Evolutionary conservation across 2,113 vertebrate species (phyloP), one percentile per base, ranked within the genome.

Genomic region (Epinephelus cyanopodus): DNA sequence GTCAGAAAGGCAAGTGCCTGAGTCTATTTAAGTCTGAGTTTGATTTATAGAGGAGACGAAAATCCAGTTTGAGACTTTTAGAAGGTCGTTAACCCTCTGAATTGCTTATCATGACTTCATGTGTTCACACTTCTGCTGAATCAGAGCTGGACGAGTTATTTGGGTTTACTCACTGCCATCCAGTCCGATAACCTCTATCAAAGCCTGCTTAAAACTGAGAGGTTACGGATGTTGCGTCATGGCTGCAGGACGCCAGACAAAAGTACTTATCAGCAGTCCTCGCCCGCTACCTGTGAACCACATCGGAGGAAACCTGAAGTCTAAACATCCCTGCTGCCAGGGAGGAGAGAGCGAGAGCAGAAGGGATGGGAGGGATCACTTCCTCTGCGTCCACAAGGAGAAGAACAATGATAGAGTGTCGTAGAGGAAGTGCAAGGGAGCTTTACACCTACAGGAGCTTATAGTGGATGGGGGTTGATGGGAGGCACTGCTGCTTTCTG

Each of bases 341-440:
- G 23, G 67, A 88, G 87, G 76, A 75, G 92, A 60, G 89, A 73
- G 12, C 57, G 61, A 19, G 74, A 88, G 54, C 77, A 82, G 64
- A 77, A 74, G 79, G 92, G 85, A 93, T 92, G 92, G 92, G 92
- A 89, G 92, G 91, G 86, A 88, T 89, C 70, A 1, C 73, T 92
- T 93, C 92, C 92, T 84, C 60, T 21, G 39, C 54, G 83, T 87
- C 88, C 76, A 54, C 48, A 19, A 69, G n/a, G 74, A 87, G 64
- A 79, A 87, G 62, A 89, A 93, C 91, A 92, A 93, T 92, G 90
- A 87, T 56, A 61, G 68, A 77, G 88, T 83, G 76, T 90, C 74
- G 29, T 64, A 67, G 82, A 82, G 90, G 90, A 93, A 93, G 79
- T 70, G 25, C 4, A 27, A 77, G 9, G 14, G 67, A 52, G 80